These are phyloP conservation scores for Rhabditoides inermis DNA, from an alignment of 2,888 invertebrate species.

Conservation along the genomic window DNA sequence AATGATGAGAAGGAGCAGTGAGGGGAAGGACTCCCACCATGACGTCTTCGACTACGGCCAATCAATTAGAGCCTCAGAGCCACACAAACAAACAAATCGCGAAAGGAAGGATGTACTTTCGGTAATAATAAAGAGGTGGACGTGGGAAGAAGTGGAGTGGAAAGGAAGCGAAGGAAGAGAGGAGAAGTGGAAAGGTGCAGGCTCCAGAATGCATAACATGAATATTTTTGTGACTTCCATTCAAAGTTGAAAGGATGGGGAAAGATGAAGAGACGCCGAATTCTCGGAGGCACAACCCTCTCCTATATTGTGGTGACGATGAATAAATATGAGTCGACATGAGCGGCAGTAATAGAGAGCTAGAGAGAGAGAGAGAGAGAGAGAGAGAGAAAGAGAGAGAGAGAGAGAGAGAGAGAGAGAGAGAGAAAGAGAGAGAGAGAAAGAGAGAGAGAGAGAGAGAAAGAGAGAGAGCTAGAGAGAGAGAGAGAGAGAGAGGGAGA, in stretches of 20 bases:
- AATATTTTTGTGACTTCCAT: too few relatives aligned
- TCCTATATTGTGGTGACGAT: too few relatives aligned
- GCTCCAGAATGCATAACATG: too few relatives aligned
- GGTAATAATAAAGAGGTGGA: too few relatives aligned
- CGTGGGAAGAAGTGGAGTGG: not conserved
- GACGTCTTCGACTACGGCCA: too few relatives aligned
- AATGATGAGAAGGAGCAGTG: too few relatives aligned
- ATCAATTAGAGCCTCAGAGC: too few relatives aligned
- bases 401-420: slow-evolving; percentile 5
- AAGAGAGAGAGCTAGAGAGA: slow-evolving; percentile 5
- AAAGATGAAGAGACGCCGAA: not conserved
- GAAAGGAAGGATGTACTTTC: too few relatives aligned
- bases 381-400: not conserved
- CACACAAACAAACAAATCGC: too few relatives aligned
- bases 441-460: not conserved
- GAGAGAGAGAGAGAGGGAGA: not conserved
- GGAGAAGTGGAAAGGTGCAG: not conserved
- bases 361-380: slow-evolving; percentile 7
- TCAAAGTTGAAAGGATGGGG: too few relatives aligned
- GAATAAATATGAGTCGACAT: not conserved
- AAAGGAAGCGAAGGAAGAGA: not conserved
- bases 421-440: slow-evolving; percentile 2
- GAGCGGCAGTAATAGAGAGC: not conserved
- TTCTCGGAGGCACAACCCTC: too few relatives aligned
- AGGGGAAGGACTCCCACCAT: too few relatives aligned